Percentiles rank a stretch among this genome's conserved stretches.
These are phyloP conservation scores for Nomada hirtipes DNA, from an alignment of 2,888 invertebrate species.

Conservation along the genomic window DNA sequence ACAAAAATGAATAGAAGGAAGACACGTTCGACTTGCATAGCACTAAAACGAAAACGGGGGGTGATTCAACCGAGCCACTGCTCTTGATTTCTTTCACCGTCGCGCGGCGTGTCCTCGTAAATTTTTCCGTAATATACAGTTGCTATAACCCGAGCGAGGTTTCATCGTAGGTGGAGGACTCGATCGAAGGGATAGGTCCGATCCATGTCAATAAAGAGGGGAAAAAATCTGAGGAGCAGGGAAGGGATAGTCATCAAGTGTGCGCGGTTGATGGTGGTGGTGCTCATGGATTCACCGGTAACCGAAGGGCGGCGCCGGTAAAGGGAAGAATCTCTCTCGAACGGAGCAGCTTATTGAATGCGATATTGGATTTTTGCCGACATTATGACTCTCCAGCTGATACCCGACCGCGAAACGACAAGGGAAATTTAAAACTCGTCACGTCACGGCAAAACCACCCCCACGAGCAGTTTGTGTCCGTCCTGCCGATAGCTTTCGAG, in stretches of 20 bases:
- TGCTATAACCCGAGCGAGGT: conserved; percentile 37
- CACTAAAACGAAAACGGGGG: too few species aligned
- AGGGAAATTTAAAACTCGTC: conserved; percentile 83
- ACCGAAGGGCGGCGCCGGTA: conserved; percentile 26
- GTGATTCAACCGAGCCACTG: background rate
- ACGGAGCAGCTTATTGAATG: conserved; percentile 80
- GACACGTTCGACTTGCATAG: too few species aligned
- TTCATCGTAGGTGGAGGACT: conserved; percentile 39
- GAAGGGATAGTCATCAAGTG: conserved; percentile 59
- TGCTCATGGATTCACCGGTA: conserved; percentile 50
- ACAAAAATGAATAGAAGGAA: too few species aligned
- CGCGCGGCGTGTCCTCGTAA: background rate
- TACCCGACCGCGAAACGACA: conserved; percentile 80
- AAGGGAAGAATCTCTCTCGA: conserved; percentile 63
- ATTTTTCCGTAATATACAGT: conserved; percentile 12
- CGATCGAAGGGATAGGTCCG: conserved; percentile 42
- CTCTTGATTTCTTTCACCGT: background rate
- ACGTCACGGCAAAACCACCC: conserved; percentile 69
- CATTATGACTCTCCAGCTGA: conserved; percentile 77
- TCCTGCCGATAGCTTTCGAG: background rate
- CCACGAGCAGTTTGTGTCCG: background rate
- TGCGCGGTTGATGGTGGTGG: conserved; percentile 29
- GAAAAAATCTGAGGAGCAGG: conserved; percentile 39
- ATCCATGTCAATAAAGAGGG: conserved; percentile 57
- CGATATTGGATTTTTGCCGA: conserved; percentile 82